Conservation (phyloP, 1,140 invertebrate genomes). For the Drosophila sproati region DNA sequence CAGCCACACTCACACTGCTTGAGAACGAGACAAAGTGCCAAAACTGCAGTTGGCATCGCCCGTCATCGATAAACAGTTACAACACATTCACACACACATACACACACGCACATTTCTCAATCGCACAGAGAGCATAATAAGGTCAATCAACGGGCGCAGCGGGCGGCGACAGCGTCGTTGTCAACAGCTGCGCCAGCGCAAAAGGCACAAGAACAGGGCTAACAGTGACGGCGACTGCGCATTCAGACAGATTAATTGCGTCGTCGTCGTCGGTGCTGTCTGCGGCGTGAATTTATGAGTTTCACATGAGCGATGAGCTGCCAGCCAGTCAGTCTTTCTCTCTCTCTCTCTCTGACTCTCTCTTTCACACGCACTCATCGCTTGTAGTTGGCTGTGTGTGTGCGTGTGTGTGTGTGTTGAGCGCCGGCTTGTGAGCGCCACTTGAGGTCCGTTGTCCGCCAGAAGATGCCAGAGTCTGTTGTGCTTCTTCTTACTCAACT, state of each 20-base stretch:
- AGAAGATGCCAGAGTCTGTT: conserved; percentile 18
- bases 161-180: conserved; percentile 64
- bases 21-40: conserved; percentile 20
- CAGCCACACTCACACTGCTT: neutral
- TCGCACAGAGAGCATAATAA: conserved; percentile 60
- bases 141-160: conserved; percentile 78
- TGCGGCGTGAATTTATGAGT: conserved; percentile 71
- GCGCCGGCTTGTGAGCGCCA: conserved; percentile 58
- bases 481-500: conserved; percentile 2
- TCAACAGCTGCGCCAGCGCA: conserved; percentile 71
- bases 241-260: conserved; percentile 67
- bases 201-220: conserved; percentile 26
- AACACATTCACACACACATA: conserved; percentile 35
- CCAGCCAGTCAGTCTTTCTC: conserved; percentile 1
- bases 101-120: neutral
- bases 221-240: conserved; percentile 35
- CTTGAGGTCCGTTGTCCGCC: conserved; percentile 49
- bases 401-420: conserved; percentile 22
- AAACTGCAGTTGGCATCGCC: conserved; percentile 24
- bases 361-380: conserved; percentile 1
- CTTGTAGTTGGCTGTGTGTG: conserved; percentile 1
- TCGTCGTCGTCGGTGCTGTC: conserved; percentile 29
- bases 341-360: conserved; percentile 19
- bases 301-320: conserved; percentile 66
- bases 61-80: conserved; percentile 66